Base-by-base conservation (phyloP, 2,888 invertebrate species). In the Bembecia ichneumoniformis region DNA sequence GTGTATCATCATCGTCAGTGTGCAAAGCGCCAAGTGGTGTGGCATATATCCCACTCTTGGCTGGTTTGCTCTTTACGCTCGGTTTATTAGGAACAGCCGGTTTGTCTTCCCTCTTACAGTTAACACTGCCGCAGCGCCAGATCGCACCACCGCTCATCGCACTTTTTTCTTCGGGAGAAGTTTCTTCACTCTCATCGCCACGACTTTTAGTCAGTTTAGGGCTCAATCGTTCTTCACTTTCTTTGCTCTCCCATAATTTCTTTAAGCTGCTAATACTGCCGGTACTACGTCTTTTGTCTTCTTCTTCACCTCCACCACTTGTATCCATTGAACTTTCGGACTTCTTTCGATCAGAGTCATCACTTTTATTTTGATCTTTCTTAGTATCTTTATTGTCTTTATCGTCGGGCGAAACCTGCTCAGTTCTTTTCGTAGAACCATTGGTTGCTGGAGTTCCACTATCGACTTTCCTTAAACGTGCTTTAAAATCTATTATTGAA, bases 201-300 rank as follows among this genome's bases (percentile, higher is more conserved):
- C 64, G 66, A 9, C 59, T 60, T 35, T 68, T 49, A 49, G 36
- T 82, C 59, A 92, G 78, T 70, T 93, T 93, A 0, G 92, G 92
- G 63, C 92, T 92, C 44, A 91, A 74, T 52, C 91, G 90, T 47
- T 90, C 87, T 55, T 88, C 88, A 3, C 78, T 76, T 71, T 93
- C 93, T 70, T 94, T 94, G 58, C 92, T 93, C 80, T 97, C 97
- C 97, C 97, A 97, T 55, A 97, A 84, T 77, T 95, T 95, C 76
- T 96, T 96, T 64, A 97, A 88, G 77, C 95, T 96, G 74, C 93
- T 96, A 68, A 97, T 97, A 82, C 96, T 96, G 55, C 96, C 96
- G 47, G 96, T 96, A 77, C 96, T 96, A 58, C 95, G 93, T 11
- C 96, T 89, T 74, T 96, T 96, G 71, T 95, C 95, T 48, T 95